Conservation (phyloP, 2,888 invertebrate species). For the Melolontha melolontha region DNA sequence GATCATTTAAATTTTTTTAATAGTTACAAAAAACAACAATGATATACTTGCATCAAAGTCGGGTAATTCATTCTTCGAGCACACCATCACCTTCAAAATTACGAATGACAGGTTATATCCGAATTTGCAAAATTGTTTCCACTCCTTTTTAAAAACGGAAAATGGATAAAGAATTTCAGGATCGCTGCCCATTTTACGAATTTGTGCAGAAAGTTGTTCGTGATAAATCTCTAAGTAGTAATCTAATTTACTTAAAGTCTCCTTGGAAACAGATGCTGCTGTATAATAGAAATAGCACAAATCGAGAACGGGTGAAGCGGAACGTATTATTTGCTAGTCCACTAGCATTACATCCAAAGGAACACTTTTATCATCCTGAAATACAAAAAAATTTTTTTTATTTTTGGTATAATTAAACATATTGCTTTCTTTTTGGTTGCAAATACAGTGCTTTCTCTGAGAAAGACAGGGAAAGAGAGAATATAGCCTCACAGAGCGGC, state of each 20-base stretch:
- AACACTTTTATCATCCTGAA: conserved; percentile 33
- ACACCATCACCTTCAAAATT: conserved; percentile 47
- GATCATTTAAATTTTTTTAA: too few relatives aligned
- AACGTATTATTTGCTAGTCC: conserved; percentile 53
- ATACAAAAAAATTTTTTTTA: too few relatives aligned
- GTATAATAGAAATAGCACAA: conserved; percentile 57
- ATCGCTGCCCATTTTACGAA: conserved; percentile 52
- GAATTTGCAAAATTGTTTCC: conserved; percentile 50
- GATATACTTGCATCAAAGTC: conserved; percentile 39
- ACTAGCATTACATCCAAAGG: conserved; percentile 48
- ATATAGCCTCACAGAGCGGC: too few relatives aligned
- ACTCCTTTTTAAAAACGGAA: conserved; percentile 50
- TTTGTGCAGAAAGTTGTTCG: conserved; percentile 51
- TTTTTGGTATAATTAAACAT: too few relatives aligned
- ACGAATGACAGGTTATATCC: conserved; percentile 48
- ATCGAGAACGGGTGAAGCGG: conserved; percentile 54
- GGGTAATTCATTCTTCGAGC: conserved; percentile 40
- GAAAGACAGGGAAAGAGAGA: too few relatives aligned
- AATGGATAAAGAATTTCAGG: conserved; percentile 55
- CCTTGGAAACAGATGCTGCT: conserved; percentile 50
- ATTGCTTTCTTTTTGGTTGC: too few relatives aligned
- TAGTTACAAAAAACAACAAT: too few relatives aligned
- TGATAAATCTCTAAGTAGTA: conserved; percentile 57
- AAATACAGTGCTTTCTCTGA: too few relatives aligned
- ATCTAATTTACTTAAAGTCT: conserved; percentile 55